Evolutionary conservation across 2,113 vertebrate species (phyloP), one percentile per base, ranked within the genome.

Genomic region (Manacus vitellinus): DNA sequence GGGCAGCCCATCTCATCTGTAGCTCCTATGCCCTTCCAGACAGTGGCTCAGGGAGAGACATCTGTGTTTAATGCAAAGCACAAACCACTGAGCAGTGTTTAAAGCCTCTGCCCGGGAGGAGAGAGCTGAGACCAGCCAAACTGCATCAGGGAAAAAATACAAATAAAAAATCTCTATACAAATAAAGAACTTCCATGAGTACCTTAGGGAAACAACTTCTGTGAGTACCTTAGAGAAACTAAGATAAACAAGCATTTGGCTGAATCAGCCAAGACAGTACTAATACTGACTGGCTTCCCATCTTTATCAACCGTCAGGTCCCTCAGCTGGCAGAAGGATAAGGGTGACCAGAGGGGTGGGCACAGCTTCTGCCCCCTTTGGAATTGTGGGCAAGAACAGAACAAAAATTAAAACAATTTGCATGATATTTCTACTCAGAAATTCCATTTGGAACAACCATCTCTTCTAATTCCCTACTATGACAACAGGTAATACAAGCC

Each of bases 231-330:
- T 28, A n/a, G 33, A 92, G 71, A 88, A 54, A 74, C 37, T 5
- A 70, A 79, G 77, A 61, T n/a, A 89, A 94, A 85, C 74, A 93
- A 70, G 67, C 63, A 68, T 47, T 70, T 88, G 88, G 58, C 70
- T 90, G 75, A 74, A 88, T 83, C 74, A 73, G 75, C 66, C 51
- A 90, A 88, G 74, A 68, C 4, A 6, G 54, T 39, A 41, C 33
- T 52, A 51, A 24, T 37, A 89, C 14, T 1, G 6, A 86, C 68
- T 63, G 63, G 74, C 47, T 74, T 67, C 39, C 24, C 51, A 56
- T 66, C 58, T 54, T 76, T 44, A 58, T 33, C 84, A 76, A 72
- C 67, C 43, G n/a, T 46, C 43, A 62, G 6, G 72, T 81, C 63
- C 37, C 76, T 63, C 30, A n/a, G 68, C 23, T 70, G 46, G 67